Conservation (phyloP, 2,888 invertebrate genomes). For the Elmis aenea region DNA sequence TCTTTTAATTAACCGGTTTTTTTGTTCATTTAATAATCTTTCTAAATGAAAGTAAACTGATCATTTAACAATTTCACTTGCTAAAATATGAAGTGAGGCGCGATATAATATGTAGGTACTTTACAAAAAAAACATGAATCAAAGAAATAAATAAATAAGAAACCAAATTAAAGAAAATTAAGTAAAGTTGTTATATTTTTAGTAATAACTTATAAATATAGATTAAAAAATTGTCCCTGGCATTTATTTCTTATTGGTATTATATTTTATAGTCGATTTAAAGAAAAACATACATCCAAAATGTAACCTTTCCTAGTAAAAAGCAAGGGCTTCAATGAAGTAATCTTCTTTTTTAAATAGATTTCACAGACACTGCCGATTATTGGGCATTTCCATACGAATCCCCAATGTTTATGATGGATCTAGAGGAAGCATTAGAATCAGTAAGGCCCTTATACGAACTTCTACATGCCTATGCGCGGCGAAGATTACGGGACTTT, state of each 20-base stretch:
- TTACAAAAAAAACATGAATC: no score
- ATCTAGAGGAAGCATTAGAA: conserved; percentile 78
- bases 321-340: neutral
- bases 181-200: no score
- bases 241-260: conserved; percentile 3
- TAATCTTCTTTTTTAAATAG: conserved; percentile 47
- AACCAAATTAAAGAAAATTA: no score
- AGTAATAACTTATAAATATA: no score
- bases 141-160: no score
- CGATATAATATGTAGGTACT: no score
- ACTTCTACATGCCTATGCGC: conserved; percentile 82
- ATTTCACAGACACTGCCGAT: conserved; percentile 80
- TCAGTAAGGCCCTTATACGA: conserved; percentile 82
- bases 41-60: no score
- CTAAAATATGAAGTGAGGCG: no score
- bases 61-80: no score
- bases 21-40: no score
- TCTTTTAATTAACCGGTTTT: no score
- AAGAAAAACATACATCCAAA: neutral
- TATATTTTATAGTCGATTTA: neutral
- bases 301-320: neutral
- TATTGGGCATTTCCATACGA: conserved; percentile 89
- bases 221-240: no score
- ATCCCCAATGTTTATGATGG: conserved; percentile 66
- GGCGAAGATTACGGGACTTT: conserved; percentile 73